phyloP scores from a whole-genome alignment of 2,888 invertebrate species.

The Euspilapteryx auroguttella region DNA sequence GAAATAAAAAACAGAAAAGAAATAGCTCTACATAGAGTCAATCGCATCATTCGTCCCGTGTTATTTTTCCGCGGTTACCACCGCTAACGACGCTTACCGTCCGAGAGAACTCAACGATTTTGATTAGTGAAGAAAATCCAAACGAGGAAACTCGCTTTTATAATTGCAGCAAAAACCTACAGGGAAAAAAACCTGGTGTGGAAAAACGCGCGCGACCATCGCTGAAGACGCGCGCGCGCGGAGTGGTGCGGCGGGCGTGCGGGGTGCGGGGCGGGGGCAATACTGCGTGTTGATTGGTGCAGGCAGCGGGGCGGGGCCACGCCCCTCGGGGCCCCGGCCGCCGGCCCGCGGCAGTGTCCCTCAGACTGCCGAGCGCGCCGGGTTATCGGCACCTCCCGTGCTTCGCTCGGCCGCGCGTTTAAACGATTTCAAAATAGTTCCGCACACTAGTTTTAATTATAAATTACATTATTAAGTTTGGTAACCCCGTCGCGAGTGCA shows the following conservation, averaged over 20 bases:
- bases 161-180: constrained; percentile 32
- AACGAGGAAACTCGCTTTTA: constrained; percentile 32
- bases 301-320: constrained; percentile 19
- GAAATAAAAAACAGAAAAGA: too few species aligned
- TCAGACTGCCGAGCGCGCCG: constrained; percentile 60
- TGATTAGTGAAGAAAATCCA: constrained; percentile 38
- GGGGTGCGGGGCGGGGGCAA: constrained; percentile 15
- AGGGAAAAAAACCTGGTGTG: too few species aligned
- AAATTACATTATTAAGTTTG: constrained; percentile 10
- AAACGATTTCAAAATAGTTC: constrained; percentile 20
- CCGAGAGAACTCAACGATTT: constrained; percentile 30
- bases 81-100: constrained; percentile 22
- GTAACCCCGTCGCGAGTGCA: constrained; percentile 49
- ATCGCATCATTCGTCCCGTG: too few species aligned
- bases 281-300: constrained; percentile 31
- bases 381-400: constrained; percentile 58
- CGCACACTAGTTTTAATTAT: background rate
- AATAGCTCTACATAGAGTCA: too few species aligned
- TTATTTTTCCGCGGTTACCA: too few species aligned
- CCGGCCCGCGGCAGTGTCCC: constrained; percentile 50
- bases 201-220: constrained; percentile 30
- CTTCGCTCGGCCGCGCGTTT: constrained; percentile 56
- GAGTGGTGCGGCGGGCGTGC: constrained; percentile 16
- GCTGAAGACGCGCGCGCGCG: constrained; percentile 24
- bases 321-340: constrained; percentile 24